Percentiles rank a stretch among this genome's conserved stretches.
Conservation (phyloP, 2,888 invertebrate species). For the Synanthedon formicaeformis region DNA sequence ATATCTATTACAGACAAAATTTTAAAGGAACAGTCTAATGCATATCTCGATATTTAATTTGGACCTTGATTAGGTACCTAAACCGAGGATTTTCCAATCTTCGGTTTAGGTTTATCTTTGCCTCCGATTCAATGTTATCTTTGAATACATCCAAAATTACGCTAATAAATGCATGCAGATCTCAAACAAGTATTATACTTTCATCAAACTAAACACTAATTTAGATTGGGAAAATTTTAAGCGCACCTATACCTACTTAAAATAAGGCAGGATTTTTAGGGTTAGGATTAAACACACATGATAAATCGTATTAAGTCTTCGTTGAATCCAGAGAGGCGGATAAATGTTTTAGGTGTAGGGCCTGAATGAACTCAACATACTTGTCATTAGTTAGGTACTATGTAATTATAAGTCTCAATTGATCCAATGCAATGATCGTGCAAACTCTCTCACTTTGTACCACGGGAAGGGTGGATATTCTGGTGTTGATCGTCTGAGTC, state of each 20-base stretch:
- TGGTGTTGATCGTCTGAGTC: slow-evolving; percentile 46
- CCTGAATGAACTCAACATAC: slow-evolving; percentile 61
- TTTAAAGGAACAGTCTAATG: no score
- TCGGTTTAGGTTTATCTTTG: no score
- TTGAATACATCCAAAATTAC: no score
- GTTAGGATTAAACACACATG: background rate
- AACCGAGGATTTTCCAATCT: no score
- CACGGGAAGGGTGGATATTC: slow-evolving; percentile 80
- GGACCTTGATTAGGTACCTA: no score
- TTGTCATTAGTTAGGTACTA: slow-evolving; percentile 21
- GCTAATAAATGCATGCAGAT: slow-evolving; percentile 35
- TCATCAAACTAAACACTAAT: slow-evolving; percentile 40
- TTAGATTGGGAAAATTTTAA: slow-evolving; percentile 44
- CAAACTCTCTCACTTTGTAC: slow-evolving; percentile 80
- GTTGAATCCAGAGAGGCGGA: slow-evolving; percentile 60
- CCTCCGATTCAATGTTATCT: no score
- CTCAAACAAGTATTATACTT: slow-evolving; percentile 20
- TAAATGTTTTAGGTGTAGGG: slow-evolving; percentile 17
- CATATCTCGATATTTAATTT: no score
- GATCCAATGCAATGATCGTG: slow-evolving; percentile 78
- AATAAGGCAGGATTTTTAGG: slow-evolving; percentile 2
- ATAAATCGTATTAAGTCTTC: slow-evolving; percentile 26
- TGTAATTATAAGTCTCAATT: slow-evolving; percentile 14
- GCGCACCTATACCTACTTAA: slow-evolving; percentile 1
- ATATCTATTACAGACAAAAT: no score